Percentiles rank a stretch among this genome's conserved stretches.
phyloP scores from a whole-genome alignment of 1,140 invertebrate genomes.

The Oncopodura yosiiana region DNA sequence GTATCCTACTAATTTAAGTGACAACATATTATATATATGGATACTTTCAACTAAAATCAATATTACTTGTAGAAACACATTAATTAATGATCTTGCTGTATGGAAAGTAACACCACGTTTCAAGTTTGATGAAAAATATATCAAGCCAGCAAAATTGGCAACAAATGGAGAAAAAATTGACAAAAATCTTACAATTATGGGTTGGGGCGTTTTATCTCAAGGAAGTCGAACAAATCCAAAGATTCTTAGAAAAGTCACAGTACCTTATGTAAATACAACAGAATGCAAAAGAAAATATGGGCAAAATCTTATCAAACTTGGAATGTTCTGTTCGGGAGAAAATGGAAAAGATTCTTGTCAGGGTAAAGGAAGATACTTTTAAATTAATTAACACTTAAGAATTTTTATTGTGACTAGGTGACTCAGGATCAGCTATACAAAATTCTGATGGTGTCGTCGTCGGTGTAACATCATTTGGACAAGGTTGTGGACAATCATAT shows the following conservation, averaged over 20 bases:
- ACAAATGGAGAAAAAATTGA: slow-evolving; percentile 17
- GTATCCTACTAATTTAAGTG: not conserved
- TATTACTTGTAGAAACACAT: slow-evolving; percentile 35
- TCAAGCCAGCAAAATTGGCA: slow-evolving; percentile 42
- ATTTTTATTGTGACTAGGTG: too few relatives aligned
- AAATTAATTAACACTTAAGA: too few relatives aligned
- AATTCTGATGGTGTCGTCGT: too few relatives aligned
- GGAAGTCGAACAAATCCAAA: slow-evolving; percentile 20
- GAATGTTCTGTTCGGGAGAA: slow-evolving; percentile 41
- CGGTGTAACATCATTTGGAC: too few relatives aligned
- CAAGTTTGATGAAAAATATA: slow-evolving; percentile 33
- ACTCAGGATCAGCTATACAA: too few relatives aligned
- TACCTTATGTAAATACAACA: slow-evolving; percentile 37
- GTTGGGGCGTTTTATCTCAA: slow-evolving; percentile 36
- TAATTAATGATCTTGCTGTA: slow-evolving; percentile 46
- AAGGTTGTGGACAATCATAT: too few relatives aligned
- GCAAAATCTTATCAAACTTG: slow-evolving; percentile 14
- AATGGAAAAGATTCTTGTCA: slow-evolving; percentile 43
- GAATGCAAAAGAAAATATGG: slow-evolving; percentile 36
- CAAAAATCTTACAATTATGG: slow-evolving; percentile 19
- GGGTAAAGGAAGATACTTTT: too few relatives aligned
- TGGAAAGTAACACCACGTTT: slow-evolving; percentile 41
- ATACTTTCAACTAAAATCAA: not conserved
- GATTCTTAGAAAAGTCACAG: slow-evolving; percentile 42
- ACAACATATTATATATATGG: too few relatives aligned